phyloP scores from a whole-genome alignment of 2,888 invertebrate species.

The Ommatoiulus sabulosus region DNA sequence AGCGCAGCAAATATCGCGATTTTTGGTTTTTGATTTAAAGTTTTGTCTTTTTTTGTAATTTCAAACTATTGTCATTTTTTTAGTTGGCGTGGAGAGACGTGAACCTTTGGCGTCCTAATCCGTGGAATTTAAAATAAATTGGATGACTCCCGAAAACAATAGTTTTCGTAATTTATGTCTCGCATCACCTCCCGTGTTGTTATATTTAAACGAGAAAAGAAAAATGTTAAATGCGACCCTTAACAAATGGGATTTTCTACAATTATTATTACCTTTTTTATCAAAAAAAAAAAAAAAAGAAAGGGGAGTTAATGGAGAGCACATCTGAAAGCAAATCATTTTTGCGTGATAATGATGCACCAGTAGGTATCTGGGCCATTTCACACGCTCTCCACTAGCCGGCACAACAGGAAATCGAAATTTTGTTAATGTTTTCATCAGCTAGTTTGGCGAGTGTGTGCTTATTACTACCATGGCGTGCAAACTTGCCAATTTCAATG shows the following conservation, averaged over 20 bases:
- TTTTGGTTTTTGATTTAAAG: neutral
- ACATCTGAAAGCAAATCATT: slow-evolving; percentile 13
- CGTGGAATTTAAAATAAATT: neutral
- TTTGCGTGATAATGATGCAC: slow-evolving; percentile 26
- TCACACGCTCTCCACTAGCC: neutral
- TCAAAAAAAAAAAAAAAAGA: neutral
- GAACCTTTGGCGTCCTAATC: neutral
- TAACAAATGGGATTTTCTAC: neutral
- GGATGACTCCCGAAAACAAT: slow-evolving; percentile 24
- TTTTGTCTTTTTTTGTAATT: neutral
- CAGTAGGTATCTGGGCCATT: slow-evolving; percentile 21
- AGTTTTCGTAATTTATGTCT: neutral
- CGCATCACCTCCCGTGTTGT: neutral
- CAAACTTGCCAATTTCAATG: neutral
- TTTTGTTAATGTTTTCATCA: neutral
- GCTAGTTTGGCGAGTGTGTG: neutral
- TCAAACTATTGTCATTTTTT: neutral
- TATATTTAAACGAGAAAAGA: neutral
- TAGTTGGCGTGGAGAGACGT: neutral
- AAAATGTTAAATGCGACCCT: neutral
- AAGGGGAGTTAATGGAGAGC: neutral
- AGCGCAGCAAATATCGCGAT: neutral
- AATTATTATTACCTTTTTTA: neutral
- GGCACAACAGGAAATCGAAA: slow-evolving; percentile 35
- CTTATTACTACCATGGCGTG: neutral